A percentile compares a stretch with the other conserved stretches of the same genome.
phyloP scores from a whole-genome alignment of 2,888 invertebrate species.

The Azorinus chamasolen region DNA sequence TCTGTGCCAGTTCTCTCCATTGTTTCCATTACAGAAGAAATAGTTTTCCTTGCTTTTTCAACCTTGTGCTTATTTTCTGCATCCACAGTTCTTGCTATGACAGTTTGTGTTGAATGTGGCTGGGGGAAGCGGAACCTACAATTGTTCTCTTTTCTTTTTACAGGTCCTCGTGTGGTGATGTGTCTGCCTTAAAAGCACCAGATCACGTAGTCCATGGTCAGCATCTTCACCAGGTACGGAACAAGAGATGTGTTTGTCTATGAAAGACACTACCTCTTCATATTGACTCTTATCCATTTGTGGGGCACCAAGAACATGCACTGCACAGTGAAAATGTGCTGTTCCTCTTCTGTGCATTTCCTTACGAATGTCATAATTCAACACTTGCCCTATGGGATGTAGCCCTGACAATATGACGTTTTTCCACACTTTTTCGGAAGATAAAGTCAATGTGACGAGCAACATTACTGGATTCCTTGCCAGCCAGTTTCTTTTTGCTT shows the following conservation, averaged over 20 bases:
- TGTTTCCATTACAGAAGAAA: not conserved
- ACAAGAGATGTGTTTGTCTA: conserved; percentile 20
- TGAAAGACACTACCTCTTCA: too few species aligned
- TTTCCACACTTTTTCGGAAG: conserved; percentile 48
- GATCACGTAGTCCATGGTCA: conserved; percentile 7
- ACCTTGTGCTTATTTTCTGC: conserved; percentile 17
- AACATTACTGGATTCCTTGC: conserved; percentile 53
- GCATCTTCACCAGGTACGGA: conserved; percentile 16
- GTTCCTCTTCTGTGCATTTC: conserved; percentile 58
- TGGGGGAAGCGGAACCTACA: conserved; percentile 44
- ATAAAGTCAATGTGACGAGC: conserved; percentile 51
- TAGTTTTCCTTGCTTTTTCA: not conserved
- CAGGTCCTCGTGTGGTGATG: conserved; percentile 50
- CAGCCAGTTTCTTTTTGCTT: conserved; percentile 42
- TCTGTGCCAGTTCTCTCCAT: conserved; percentile 3
- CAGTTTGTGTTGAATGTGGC: conserved; percentile 15
- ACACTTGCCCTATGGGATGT: conserved; percentile 53
- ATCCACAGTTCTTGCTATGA: conserved; percentile 19
- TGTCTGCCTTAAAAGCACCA: conserved; percentile 31
- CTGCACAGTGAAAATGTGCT: conserved; percentile 55
- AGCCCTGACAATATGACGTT: conserved; percentile 45
- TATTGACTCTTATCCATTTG: conserved; percentile 36
- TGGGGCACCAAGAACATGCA: conserved; percentile 51
- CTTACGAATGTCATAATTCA: conserved; percentile 50
- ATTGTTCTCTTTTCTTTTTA: conserved; percentile 28